phyloP scores from a whole-genome alignment of 1,140 invertebrate species.

The Metaphire vulgaris region DNA sequence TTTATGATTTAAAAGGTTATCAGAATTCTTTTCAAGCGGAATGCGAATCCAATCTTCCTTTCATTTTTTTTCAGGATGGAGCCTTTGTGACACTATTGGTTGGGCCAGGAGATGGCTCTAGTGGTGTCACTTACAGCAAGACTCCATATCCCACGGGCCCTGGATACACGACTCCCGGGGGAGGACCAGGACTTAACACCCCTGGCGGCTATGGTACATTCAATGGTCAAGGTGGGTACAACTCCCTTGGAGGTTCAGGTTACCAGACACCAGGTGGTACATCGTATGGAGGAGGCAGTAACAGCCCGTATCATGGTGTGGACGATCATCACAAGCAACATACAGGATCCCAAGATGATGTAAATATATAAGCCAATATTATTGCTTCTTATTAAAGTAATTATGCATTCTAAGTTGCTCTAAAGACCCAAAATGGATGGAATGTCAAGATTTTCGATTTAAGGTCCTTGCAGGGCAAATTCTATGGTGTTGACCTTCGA shows the following conservation, averaged over 20 bases:
- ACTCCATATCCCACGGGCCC: constrained; percentile 19
- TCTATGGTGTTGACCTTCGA: no score
- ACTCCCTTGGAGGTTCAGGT: no score
- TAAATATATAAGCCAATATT: no score
- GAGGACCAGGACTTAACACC: constrained; percentile 7
- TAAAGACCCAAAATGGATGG: no score
- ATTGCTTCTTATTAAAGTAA: no score
- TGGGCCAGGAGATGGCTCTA: background rate
- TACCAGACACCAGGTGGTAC: background rate
- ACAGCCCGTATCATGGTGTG: background rate
- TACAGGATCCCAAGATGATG: background rate
- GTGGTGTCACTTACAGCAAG: constrained; percentile 20
- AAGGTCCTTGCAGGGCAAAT: no score
- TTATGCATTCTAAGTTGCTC: no score
- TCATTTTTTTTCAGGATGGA: constrained; percentile 8
- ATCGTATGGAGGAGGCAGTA: background rate
- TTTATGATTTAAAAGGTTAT: no score
- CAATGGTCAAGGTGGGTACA: background rate
- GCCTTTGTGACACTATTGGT: constrained; percentile 7
- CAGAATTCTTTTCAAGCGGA: no score
- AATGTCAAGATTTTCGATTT: no score
- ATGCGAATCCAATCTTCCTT: no score
- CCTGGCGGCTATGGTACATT: background rate
- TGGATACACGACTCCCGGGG: constrained; percentile 6
- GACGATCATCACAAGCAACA: background rate